A percentile compares a stretch with the other conserved stretches of the same genome.
Conservation (phyloP, 2,797 vertebrate genomes). For the Characodon lateralis region DNA sequence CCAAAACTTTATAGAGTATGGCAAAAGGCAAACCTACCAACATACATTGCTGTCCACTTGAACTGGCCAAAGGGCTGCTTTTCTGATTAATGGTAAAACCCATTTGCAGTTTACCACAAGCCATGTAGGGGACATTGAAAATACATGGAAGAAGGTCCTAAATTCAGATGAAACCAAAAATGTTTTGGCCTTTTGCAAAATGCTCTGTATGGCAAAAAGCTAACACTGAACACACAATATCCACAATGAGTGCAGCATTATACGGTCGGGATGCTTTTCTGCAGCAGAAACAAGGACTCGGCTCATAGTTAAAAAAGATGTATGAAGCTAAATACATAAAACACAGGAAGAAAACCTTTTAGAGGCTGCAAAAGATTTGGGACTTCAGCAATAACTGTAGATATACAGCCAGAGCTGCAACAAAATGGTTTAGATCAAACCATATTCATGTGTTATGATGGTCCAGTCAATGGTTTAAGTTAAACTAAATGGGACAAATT, state of each 20-base stretch:
- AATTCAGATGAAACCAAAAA: neutral
- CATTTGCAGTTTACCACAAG: neutral
- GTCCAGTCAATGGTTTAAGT: no score
- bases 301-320: no score
- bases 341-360: neutral
- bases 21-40: neutral
- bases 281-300: neutral
- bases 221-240: neutral
- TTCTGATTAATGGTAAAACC: neutral
- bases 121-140: neutral
- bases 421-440: no score
- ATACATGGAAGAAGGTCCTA: neutral
- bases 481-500: neutral
- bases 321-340: no score
- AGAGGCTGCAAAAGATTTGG: neutral
- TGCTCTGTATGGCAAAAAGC: neutral
- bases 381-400: neutral
- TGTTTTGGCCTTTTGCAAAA: neutral
- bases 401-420: neutral
- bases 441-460: no score
- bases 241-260: neutral
- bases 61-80: neutral
- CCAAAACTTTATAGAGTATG: neutral
- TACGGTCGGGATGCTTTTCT: neutral
- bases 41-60: neutral